Conservation (phyloP, 2,797 vertebrate species). For the Urophycis tenuis region DNA sequence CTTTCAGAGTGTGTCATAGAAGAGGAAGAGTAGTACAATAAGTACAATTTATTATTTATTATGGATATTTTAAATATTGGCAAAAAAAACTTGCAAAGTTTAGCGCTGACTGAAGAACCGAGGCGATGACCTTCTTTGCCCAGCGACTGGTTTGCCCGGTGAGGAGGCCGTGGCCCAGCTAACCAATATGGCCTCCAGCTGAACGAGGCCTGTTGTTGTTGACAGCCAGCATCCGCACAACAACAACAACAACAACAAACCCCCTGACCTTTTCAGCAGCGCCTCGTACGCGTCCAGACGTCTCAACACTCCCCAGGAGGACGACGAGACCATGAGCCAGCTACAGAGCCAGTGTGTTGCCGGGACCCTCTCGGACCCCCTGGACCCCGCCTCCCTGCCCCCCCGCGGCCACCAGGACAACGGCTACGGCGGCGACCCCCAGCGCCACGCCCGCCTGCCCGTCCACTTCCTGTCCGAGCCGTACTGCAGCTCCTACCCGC, state of each 20-base stretch:
- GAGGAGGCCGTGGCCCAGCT: neutral
- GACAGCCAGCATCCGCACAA: neutral
- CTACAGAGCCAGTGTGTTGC: conserved; percentile 21
- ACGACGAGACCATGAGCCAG: conserved; percentile 70
- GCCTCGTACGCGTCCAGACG: conserved; percentile 32
- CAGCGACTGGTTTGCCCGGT: neutral
- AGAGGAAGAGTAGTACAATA: too few relatives aligned
- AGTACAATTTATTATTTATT: too few relatives aligned
- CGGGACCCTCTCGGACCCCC: too few relatives aligned
- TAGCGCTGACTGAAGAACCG: neutral
- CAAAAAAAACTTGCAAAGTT: neutral
- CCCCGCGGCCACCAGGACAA: neutral
- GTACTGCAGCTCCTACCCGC: conserved; percentile 50
- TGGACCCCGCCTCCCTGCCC: neutral
- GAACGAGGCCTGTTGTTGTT: neutral
- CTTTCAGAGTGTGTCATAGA: too few relatives aligned
- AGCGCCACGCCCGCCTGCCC: conserved; percentile 3
- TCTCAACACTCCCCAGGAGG: conserved; percentile 67
- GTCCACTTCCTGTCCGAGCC: conserved; percentile 12
- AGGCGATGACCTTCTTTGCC: neutral
- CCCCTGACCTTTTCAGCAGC: conserved; percentile 25
- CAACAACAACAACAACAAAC: too few relatives aligned
- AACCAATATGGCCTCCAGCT: neutral
- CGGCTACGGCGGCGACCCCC: neutral
- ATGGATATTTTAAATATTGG: too few relatives aligned